A percentile compares a stretch with the other conserved stretches of the same genome.
Conservation (phyloP, 2,113 vertebrate species). For the Dolichallabes microphthalmus region DNA sequence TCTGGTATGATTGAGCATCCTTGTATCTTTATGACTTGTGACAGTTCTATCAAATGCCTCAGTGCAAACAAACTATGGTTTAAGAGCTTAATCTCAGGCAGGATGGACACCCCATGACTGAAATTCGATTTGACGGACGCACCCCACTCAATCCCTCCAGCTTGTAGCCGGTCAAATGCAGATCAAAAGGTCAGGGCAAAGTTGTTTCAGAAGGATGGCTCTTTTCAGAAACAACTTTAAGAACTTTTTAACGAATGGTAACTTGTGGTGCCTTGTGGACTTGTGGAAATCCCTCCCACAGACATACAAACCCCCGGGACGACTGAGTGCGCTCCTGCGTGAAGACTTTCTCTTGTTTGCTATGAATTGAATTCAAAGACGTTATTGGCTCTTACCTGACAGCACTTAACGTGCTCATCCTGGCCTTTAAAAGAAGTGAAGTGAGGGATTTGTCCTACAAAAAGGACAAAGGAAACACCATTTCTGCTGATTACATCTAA, state of each 20-base stretch:
- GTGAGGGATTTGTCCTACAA: constrained; percentile 52
- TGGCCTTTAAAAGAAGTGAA: constrained; percentile 37
- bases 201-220: constrained; percentile 11
- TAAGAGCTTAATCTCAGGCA: constrained; percentile 38
- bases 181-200: constrained; percentile 36
- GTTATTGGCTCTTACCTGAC: constrained; percentile 66
- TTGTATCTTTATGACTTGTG: constrained; percentile 55
- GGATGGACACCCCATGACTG: constrained; percentile 45
- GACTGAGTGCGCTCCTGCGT: constrained; percentile 60
- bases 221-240: constrained; percentile 9
- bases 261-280: not conserved
- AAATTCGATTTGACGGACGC: constrained; percentile 47
- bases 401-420: constrained; percentile 54
- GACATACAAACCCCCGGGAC: constrained; percentile 51
- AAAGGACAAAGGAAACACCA: constrained; percentile 48
- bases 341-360: constrained; percentile 64
- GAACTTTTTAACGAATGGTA: not conserved
- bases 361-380: constrained; percentile 68
- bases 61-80: constrained; percentile 65
- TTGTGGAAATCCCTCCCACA: constrained; percentile 31
- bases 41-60: constrained; percentile 59
- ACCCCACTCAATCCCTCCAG: constrained; percentile 23
- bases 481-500: constrained; percentile 71
- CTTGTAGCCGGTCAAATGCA: constrained; percentile 28
- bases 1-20: constrained; percentile 44